These are phyloP conservation scores for Porites rus DNA, from an alignment of 92 coral and sea anemone genomes.

Conservation along the genomic window DNA sequence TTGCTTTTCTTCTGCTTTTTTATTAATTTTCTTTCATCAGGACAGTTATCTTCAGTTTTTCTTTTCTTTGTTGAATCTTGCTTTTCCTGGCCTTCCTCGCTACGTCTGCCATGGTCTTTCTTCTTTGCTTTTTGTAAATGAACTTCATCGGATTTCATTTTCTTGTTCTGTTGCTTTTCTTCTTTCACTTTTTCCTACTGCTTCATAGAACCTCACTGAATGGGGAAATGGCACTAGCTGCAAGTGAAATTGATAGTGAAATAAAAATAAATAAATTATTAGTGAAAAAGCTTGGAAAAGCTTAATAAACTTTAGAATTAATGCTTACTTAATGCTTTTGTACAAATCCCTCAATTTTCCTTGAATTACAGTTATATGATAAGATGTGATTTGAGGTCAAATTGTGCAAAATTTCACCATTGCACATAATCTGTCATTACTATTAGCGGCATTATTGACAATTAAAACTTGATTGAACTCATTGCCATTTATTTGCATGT, in stretches of 20 bases:
- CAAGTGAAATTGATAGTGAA: background rate
- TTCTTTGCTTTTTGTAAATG: background rate
- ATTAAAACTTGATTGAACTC: too few relatives aligned
- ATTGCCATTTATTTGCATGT: too few relatives aligned
- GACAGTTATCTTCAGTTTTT: background rate
- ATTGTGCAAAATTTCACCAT: too few relatives aligned
- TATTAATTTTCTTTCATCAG: background rate
- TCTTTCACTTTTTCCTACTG: background rate
- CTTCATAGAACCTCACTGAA: background rate
- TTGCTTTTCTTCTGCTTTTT: slow-evolving; percentile 12
- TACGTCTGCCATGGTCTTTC: background rate
- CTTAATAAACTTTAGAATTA: too few relatives aligned
- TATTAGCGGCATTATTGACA: too few relatives aligned
- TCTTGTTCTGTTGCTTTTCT: background rate
- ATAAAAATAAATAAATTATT: too few relatives aligned
- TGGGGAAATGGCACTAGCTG: background rate
- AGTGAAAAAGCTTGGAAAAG: too few relatives aligned
- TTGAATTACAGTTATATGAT: too few relatives aligned
- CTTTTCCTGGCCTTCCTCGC: background rate
- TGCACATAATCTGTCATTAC: too few relatives aligned
- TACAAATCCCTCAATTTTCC: too few relatives aligned
- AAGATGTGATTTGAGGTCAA: too few relatives aligned
- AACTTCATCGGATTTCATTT: background rate
- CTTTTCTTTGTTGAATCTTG: background rate
- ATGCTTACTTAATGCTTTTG: too few relatives aligned